A percentile compares a stretch with the other conserved stretches of the same genome.
Conservation (phyloP, 2,797 vertebrate genomes). For the Gadopsis bispinosus region DNA sequence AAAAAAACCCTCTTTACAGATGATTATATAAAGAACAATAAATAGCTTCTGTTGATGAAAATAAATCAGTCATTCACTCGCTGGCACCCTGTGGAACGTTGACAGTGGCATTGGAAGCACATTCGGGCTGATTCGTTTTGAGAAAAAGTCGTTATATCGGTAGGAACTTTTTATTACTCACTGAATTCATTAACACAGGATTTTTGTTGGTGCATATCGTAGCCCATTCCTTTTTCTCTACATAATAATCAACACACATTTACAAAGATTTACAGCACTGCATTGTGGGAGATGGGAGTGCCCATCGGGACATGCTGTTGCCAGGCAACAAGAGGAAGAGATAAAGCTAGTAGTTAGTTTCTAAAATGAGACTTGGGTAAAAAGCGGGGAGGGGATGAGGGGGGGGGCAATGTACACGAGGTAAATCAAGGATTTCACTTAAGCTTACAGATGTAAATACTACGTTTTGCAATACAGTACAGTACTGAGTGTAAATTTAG, state of each 20-base stretch:
- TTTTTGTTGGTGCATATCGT: slow-evolving; percentile 79
- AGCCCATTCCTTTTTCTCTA: slow-evolving; percentile 77
- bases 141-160: slow-evolving; percentile 60
- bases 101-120: slow-evolving; percentile 80
- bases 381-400: slow-evolving; percentile 51
- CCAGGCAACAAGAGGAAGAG: slow-evolving; percentile 81
- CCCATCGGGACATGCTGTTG: slow-evolving; percentile 78
- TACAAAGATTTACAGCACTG: slow-evolving; percentile 95
- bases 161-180: slow-evolving; percentile 73
- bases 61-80: slow-evolving; percentile 75
- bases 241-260: slow-evolving; percentile 90
- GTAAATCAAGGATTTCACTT: slow-evolving; percentile 69
- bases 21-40: slow-evolving; percentile 86
- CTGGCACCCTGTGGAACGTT: slow-evolving; percentile 66
- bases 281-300: slow-evolving; percentile 84
- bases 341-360: slow-evolving; percentile 81
- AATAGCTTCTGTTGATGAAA: slow-evolving; percentile 81
- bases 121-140: slow-evolving; percentile 58
- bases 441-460: slow-evolving; percentile 63
- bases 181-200: slow-evolving; percentile 82
- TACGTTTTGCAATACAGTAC: slow-evolving; percentile 76
- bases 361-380: slow-evolving; percentile 79
- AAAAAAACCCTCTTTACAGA: slow-evolving; percentile 80
- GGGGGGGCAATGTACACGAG: slow-evolving; percentile 71
- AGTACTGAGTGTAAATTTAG: slow-evolving; percentile 66